phyloP scores from a whole-genome alignment of 2,888 invertebrate species.

The Serripes groenlandicus region DNA sequence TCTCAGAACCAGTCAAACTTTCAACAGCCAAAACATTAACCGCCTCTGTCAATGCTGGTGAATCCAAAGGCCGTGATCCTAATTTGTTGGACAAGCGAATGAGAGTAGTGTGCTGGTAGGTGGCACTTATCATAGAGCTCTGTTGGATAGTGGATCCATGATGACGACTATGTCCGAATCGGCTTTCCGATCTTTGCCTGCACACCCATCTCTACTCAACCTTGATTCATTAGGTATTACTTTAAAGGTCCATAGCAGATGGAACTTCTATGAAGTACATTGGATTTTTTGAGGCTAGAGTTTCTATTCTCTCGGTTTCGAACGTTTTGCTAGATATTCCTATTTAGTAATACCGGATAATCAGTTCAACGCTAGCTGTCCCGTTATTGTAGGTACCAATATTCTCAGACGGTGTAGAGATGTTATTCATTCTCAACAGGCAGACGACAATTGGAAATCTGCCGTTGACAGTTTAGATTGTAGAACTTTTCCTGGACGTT shows the following conservation, averaged over 20 bases:
- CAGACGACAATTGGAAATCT: neutral
- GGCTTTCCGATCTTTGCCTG: neutral
- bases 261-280: conserved; percentile 23
- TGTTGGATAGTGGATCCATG: neutral
- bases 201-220: no score
- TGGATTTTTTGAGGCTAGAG: neutral
- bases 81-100: neutral
- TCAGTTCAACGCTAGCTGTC: conserved; percentile 9
- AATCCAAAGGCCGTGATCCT: neutral
- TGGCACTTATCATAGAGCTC: neutral
- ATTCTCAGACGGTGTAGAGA: conserved; percentile 4
- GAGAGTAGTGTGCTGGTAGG: neutral
- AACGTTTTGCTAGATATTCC: neutral
- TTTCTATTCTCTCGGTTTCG: neutral
- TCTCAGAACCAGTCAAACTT: neutral
- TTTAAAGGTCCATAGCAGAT: neutral
- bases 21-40: neutral
- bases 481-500: neutral
- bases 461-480: neutral
- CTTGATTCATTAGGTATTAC: neutral
- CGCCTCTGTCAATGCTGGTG: neutral
- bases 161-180: neutral
- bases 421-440: neutral
- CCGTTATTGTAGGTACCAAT: conserved; percentile 37
- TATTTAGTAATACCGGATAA: conserved; percentile 12